Evolutionary conservation across 2,113 vertebrate species (phyloP).

Genomic region (Phalacrocorax pelagicus): DNA sequence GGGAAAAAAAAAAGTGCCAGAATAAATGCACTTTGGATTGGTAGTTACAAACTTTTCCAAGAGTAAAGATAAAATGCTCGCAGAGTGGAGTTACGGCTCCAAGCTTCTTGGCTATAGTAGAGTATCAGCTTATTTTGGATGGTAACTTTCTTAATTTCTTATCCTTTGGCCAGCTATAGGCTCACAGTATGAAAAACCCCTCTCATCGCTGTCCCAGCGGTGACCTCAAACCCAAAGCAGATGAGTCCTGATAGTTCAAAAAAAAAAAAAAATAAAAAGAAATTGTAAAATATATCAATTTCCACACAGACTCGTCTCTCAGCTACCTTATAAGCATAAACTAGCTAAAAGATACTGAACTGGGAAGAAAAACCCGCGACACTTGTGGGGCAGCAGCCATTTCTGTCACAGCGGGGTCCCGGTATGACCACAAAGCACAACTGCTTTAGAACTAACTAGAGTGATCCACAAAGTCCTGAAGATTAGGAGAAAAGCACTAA

Average conservation of each 20-base stretch:
- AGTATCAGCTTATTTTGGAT: conserved; percentile 29
- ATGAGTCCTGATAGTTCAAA: background rate
- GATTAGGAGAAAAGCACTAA: conserved; percentile 29
- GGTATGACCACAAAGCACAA: background rate
- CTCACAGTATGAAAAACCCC: background rate
- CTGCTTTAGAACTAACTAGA: background rate
- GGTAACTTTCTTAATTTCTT: background rate
- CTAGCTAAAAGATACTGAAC: background rate
- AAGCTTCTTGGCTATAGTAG: background rate
- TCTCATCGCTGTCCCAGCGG: conserved; percentile 2
- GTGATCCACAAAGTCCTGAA: background rate
- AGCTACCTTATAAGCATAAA: background rate
- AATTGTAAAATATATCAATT: background rate
- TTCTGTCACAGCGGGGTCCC: conserved; percentile 24
- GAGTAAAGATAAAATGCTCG: background rate
- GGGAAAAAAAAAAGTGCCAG: background rate
- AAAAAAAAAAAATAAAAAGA: background rate
- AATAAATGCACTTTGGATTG: background rate
- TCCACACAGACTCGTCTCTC: background rate
- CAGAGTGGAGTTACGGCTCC: background rate
- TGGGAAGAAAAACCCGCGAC: background rate
- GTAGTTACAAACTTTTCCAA: background rate
- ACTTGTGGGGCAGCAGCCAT: background rate
- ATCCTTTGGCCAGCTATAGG: background rate
- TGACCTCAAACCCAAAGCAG: conserved; percentile 32